Evolutionary conservation across 2,888 invertebrate species (phyloP), one percentile per base, ranked within the genome.

Genomic region (Xestia c-nigrum): DNA sequence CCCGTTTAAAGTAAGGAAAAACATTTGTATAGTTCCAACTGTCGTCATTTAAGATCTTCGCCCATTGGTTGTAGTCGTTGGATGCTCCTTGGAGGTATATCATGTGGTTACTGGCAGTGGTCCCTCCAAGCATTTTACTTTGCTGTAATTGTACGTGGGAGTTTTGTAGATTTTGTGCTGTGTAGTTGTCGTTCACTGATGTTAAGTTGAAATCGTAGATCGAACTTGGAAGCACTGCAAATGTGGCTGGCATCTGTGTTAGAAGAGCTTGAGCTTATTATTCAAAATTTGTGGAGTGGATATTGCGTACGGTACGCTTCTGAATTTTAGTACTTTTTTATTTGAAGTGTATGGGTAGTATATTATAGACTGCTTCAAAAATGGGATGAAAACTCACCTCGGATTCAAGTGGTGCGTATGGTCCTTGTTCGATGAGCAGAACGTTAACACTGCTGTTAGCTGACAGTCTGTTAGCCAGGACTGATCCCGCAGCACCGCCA

Each of bases 141-240:
- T 69, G 69, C 21, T 66, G 69, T 16, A 91, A 31, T 6, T 82
- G 76, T 0, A 81, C 67, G 6, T 46, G 64, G 0, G 67, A 40
- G 7, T 76, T 72, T 21, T 81, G 64, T 7, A 85, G 71, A 68
- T 86, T 86, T 61, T 89, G 89, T 16, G 79, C 71, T 9, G 91
- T 76, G 52, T 87, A 86, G 1, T 72, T 50, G 55, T 92, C 91
- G 47, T 90, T 83, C 10, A 80, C 83, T 0, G 91, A 84, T 0
- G 88, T 89, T 46, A 89, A 82, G 55, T 91, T 90, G 82, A 84
- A 90, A 66, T 92, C 92, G 21, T 85, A 78, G 1, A 66, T 50
- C 0, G 90, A 83, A 5, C 66, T 21, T 1, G 91, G 87, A 6
- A 88, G 61, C 24, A 83, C 67, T 0, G 88, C 24, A 24, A 91